Evolutionary conservation across 2,113 vertebrate species (phyloP).

Genomic region (Peromyscus leucopus): DNA sequence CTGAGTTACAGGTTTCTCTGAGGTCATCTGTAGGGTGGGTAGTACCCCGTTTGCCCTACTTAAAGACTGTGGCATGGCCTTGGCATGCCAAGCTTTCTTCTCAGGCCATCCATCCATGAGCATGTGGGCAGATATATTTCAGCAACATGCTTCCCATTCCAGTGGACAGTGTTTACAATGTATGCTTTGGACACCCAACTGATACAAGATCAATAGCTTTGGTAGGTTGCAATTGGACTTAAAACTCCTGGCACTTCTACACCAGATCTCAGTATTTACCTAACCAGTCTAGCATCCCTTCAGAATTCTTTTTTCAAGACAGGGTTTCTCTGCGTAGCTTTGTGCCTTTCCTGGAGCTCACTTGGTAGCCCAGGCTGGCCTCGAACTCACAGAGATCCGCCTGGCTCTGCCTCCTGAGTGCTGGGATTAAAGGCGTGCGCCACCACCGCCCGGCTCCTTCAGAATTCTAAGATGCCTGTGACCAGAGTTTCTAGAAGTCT

Average conservation of each 20-base stretch:
- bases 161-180: slow-evolving; percentile 51
- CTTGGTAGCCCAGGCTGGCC: no score
- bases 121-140: slow-evolving; percentile 73
- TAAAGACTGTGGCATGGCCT: slow-evolving; percentile 52
- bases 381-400: no score
- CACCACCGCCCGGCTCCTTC: no score
- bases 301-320: no score
- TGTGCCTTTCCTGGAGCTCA: no score
- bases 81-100: slow-evolving; percentile 9
- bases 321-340: no score
- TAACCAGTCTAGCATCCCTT: slow-evolving; percentile 21
- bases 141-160: slow-evolving; percentile 71
- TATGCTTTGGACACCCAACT: slow-evolving; percentile 61
- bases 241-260: background rate
- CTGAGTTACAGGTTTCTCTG: background rate
- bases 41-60: background rate
- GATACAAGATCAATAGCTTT: slow-evolving; percentile 5
- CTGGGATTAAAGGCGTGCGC: no score
- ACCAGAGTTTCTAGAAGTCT: slow-evolving; percentile 23
- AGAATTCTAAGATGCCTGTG: background rate
- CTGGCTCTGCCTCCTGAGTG: no score
- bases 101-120: slow-evolving; percentile 64
- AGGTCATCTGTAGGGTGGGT: background rate
- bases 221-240: background rate
- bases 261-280: background rate